phyloP scores from a whole-genome alignment of 2,888 invertebrate genomes.

The Mechanitis messenoides region DNA sequence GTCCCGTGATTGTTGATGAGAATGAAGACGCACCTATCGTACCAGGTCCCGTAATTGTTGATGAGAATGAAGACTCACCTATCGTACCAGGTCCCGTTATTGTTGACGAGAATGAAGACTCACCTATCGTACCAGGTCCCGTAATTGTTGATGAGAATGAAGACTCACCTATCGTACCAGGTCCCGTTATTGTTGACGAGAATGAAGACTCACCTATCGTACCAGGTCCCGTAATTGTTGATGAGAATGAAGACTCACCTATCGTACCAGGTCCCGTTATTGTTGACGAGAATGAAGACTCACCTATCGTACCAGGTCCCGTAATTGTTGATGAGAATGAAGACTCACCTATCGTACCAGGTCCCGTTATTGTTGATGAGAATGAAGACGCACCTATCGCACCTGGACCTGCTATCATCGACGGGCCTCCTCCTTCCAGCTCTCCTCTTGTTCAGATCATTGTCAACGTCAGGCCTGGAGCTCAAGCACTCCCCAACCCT shows the following conservation, averaged over 20 bases:
- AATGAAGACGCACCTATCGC: not conserved
- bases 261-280: not conserved
- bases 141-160: not conserved
- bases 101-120: constrained; percentile 13
- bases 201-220: constrained; percentile 8
- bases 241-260: not conserved
- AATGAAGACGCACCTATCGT: constrained; percentile 2
- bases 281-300: not conserved
- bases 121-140: not conserved
- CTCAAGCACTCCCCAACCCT: not conserved
- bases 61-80: constrained; percentile 20
- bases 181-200: constrained; percentile 29
- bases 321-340: constrained; percentile 24
- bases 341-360: constrained; percentile 19
- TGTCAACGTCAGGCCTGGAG: constrained; percentile 28
- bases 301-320: constrained; percentile 22
- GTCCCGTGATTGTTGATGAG: constrained; percentile 35
- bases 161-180: constrained; percentile 13
- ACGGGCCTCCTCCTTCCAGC: not conserved
- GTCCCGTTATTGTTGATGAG: constrained; percentile 26
- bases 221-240: constrained; percentile 8
- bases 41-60: constrained; percentile 28
- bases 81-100: constrained; percentile 27
- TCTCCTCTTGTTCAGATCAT: constrained; percentile 34
- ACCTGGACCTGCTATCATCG: constrained; percentile 23